Evolutionary conservation across 2,888 invertebrate species (phyloP).

Genomic region (Drosophila austrosaltans): DNA sequence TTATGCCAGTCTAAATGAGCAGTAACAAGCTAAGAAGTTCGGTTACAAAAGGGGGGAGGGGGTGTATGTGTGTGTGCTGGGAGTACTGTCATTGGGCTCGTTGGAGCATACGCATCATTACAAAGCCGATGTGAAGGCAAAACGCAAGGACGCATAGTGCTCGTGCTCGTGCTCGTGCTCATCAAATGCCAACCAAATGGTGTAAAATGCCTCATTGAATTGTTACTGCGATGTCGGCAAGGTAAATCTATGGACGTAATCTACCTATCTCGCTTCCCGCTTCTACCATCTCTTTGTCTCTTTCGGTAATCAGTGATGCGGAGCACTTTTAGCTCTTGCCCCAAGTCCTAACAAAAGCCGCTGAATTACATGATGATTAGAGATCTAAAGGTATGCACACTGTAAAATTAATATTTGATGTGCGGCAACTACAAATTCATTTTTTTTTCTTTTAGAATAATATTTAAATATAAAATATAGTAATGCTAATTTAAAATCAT

Average conservation of each 20-base stretch:
- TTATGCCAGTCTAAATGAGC: constrained; percentile 53
- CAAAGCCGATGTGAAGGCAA: constrained; percentile 18
- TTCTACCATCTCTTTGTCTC: constrained; percentile 6
- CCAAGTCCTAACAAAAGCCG: constrained; percentile 1
- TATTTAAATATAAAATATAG: no score
- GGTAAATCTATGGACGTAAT: constrained; percentile 30
- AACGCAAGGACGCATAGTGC: constrained; percentile 20
- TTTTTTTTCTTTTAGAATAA: no score
- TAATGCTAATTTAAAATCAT: no score
- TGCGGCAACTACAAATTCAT: no score
- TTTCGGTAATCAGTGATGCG: constrained; percentile 23
- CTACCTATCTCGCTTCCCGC: background rate
- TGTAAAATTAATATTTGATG: background rate
- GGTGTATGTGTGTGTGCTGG: no score
- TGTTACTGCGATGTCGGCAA: constrained; percentile 53
- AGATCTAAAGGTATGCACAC: constrained; percentile 1
- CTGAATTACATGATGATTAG: constrained; percentile 7
- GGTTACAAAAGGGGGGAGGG: constrained; percentile 14
- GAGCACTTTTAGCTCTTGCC: constrained; percentile 7
- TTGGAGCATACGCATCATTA: constrained; percentile 38
- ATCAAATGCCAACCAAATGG: constrained; percentile 75
- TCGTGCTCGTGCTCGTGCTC: constrained; percentile 51
- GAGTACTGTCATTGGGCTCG: background rate
- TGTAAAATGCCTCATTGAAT: constrained; percentile 78
- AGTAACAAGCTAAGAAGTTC: constrained; percentile 47